These are phyloP conservation scores for Tenebrosternarchus preto DNA, from an alignment of 2,113 vertebrate genomes.

Conservation along the genomic window DNA sequence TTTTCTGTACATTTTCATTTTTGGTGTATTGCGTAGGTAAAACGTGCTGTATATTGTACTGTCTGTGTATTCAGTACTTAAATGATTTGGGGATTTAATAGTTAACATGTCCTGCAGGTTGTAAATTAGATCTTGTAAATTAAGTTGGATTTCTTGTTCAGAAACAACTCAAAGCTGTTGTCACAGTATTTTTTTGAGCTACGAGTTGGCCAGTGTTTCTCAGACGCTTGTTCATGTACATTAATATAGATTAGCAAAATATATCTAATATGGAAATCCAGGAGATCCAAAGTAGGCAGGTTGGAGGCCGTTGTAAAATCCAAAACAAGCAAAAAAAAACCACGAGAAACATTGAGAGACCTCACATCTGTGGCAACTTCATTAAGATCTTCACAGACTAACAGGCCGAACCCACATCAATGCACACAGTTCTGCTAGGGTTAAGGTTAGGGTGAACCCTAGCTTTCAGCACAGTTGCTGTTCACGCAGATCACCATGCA, in stretches of 20 bases:
- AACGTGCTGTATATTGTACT: conserved; percentile 36
- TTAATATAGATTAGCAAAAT: neutral
- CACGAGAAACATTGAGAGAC: too few species aligned
- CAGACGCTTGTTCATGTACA: neutral
- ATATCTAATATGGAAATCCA: neutral
- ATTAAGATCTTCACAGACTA: too few species aligned
- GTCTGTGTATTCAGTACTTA: neutral
- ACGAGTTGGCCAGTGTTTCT: neutral
- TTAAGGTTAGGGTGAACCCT: too few species aligned
- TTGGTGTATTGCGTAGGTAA: conserved; percentile 20
- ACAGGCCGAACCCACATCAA: neutral
- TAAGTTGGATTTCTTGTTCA: neutral
- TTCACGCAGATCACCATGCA: too few species aligned
- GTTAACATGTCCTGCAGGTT: neutral
- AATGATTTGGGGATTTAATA: conserved; percentile 12
- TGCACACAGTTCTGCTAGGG: neutral
- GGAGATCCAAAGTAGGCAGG: neutral
- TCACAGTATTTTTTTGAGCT: neutral
- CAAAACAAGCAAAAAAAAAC: neutral
- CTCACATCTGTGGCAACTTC: too few species aligned
- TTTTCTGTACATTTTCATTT: conserved; percentile 38
- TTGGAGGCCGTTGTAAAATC: neutral
- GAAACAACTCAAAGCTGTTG: neutral
- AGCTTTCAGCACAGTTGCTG: too few species aligned
- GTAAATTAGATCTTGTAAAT: neutral